Evolutionary conservation across 1,140 invertebrate species (phyloP), one percentile per base, ranked within the genome.

Genomic region (Heliothis virescens): DNA sequence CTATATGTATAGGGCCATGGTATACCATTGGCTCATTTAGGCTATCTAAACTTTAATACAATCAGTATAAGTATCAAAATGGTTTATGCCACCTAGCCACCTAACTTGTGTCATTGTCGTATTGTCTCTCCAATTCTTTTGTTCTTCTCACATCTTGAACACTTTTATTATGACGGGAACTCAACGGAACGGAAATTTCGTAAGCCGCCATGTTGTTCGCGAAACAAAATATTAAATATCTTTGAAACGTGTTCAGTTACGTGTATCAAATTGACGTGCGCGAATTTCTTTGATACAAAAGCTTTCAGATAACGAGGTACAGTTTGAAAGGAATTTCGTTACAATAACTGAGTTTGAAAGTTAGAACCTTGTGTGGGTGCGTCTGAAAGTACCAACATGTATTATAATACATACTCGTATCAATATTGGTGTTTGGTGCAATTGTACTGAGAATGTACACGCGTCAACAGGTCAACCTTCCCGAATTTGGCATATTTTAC

Each of bases 151-250:
- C 34, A 67, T 60, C 16, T 50, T 47, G 55, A 34, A 76, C 41
- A 71, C 55, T 71, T 79, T 79, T 78, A 71, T 69, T 69, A 47
- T 71, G 41, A 71, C 53, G 15, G 41, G 53, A 48, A 71, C 4
- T 71, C 77, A 50, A 60, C 77, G 77, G 10, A 60, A 48, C 41
- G 77, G 65, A 59, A 79, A 79, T 71, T 78, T 62, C 13, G 12
- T 1, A 3, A 59, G 15, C 18, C 16, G 34, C 34, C 41, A 62
- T n/a, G 55, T 48, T 74, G 16, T 41, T 65, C 34, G 5, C n/a
- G 29, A 47, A 62, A 71, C 13, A 18, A 67, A 67, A 50, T 67
- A 52, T 50, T 26, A 71, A 71, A 71, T 48, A 48, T 67, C 41
- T 67, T 67, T 48, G 48, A 26, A 71, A 71, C 13, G 59, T 73